Evolutionary conservation across 2,113 vertebrate species (phyloP).

Genomic region (Solea solea): DNA sequence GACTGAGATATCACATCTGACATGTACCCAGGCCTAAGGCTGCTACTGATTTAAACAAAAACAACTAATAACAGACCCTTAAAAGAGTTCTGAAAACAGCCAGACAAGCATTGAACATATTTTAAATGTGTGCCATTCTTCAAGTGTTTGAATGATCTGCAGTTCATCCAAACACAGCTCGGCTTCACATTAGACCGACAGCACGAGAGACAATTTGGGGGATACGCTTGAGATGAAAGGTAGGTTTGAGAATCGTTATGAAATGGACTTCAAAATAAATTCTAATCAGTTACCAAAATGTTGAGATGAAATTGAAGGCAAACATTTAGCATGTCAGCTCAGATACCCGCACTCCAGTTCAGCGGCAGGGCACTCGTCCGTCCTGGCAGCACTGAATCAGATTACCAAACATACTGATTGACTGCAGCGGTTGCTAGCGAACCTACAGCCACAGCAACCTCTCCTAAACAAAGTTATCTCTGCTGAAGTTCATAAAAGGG

Average conservation of each 20-base stretch:
- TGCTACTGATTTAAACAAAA: slow-evolving; percentile 10
- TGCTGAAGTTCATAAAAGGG: slow-evolving; percentile 61
- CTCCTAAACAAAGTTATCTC: slow-evolving; percentile 73
- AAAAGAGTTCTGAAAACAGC: not conserved
- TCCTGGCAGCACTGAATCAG: slow-evolving; percentile 62
- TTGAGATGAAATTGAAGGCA: slow-evolving; percentile 14
- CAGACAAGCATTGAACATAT: not conserved
- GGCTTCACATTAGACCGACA: not conserved
- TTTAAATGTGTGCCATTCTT: not conserved
- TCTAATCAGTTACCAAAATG: slow-evolving; percentile 15
- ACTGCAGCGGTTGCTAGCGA: slow-evolving; percentile 60
- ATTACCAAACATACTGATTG: slow-evolving; percentile 75
- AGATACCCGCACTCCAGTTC: slow-evolving; percentile 50
- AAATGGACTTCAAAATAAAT: slow-evolving; percentile 22
- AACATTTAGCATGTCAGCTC: slow-evolving; percentile 37
- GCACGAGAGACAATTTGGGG: not conserved
- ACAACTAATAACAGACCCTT: not conserved
- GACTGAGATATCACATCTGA: not conserved
- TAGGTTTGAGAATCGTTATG: not conserved
- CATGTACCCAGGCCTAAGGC: not conserved
- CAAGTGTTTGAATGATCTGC: not conserved
- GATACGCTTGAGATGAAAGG: not conserved
- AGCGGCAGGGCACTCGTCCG: slow-evolving; percentile 56
- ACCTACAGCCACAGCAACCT: slow-evolving; percentile 62
- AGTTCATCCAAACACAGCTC: not conserved